These are phyloP conservation scores for Diceros bicornis DNA, from an alignment of 2,797 vertebrate genomes.

Conservation along the genomic window DNA sequence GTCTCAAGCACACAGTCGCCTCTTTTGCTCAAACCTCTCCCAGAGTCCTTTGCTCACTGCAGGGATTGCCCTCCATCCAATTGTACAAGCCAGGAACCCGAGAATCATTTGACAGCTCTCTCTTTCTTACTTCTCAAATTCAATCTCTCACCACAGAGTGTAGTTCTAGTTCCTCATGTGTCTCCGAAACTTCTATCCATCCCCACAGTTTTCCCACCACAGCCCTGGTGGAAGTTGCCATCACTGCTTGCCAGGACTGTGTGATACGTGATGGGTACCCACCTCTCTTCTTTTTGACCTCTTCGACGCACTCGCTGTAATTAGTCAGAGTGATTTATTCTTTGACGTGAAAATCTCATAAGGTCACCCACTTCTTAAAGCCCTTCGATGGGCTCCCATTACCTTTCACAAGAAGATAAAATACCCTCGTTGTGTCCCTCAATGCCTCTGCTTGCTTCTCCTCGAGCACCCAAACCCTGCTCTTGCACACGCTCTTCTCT, in stretches of 20 bases:
- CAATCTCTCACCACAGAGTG: fast-evolving
- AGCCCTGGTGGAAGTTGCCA: fast-evolving
- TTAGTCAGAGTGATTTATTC: fast-evolving
- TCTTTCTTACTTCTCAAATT: background rate
- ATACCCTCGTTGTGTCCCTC: fast-evolving
- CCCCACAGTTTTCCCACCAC: no score
- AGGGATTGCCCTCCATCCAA: fast-evolving
- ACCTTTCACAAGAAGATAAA: no score
- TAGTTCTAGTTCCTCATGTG: background rate
- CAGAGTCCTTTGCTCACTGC: background rate
- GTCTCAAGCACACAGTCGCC: fast-evolving
- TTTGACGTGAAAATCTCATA: no score
- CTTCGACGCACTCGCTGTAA: fast-evolving
- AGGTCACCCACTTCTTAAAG: fast-evolving
- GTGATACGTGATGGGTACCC: fast-evolving
- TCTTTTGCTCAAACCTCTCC: fast-evolving
- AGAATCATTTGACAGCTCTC: fast-evolving
- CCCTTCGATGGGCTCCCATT: background rate
- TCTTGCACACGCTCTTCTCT: background rate
- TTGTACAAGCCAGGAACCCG: background rate
- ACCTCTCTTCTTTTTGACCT: background rate
- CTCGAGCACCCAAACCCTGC: background rate
- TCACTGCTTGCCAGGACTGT: fast-evolving
- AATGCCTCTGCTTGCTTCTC: no score
- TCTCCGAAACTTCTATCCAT: background rate